Evolutionary conservation across 2,113 vertebrate genomes (phyloP).

Genomic region (Chionomys nivalis): DNA sequence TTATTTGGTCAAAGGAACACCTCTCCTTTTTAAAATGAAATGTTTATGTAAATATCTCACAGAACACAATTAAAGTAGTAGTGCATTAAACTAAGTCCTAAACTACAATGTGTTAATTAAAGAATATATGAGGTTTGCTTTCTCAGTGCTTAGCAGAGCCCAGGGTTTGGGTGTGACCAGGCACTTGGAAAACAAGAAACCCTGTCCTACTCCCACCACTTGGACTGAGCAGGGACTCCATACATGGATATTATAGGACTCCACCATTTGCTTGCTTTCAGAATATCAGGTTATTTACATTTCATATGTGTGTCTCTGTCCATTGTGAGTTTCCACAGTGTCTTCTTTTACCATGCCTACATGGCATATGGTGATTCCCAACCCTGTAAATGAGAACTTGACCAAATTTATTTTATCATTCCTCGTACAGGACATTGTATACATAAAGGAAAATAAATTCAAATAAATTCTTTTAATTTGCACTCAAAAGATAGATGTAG

Average conservation of each 20-base stretch:
- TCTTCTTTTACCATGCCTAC: conserved; percentile 14
- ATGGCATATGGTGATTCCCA: conserved; percentile 63
- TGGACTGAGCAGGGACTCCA: neutral
- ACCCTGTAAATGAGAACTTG: neutral
- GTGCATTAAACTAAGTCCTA: neutral
- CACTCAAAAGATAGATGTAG: neutral
- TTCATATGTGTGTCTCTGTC: neutral
- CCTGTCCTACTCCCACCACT: neutral
- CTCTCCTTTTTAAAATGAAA: neutral
- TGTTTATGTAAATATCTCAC: conserved; percentile 12
- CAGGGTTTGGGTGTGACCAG: neutral
- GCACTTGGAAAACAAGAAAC: neutral
- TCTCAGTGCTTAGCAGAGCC: conserved; percentile 1
- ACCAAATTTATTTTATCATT: conserved; percentile 1
- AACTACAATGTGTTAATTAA: neutral
- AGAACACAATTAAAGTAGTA: conserved; percentile 39
- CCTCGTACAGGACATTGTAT: neutral
- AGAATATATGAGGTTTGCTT: neutral
- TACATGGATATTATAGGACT: neutral
- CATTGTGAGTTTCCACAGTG: conserved; percentile 13
- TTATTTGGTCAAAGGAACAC: neutral
- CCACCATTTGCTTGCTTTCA: neutral
- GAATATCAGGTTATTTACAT: neutral
- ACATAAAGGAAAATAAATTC: conserved; percentile 40
- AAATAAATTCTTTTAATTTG: conserved; percentile 15